These are phyloP conservation scores for Phyllotis vaccarum DNA, from an alignment of 2,797 vertebrate genomes.

Conservation along the genomic window DNA sequence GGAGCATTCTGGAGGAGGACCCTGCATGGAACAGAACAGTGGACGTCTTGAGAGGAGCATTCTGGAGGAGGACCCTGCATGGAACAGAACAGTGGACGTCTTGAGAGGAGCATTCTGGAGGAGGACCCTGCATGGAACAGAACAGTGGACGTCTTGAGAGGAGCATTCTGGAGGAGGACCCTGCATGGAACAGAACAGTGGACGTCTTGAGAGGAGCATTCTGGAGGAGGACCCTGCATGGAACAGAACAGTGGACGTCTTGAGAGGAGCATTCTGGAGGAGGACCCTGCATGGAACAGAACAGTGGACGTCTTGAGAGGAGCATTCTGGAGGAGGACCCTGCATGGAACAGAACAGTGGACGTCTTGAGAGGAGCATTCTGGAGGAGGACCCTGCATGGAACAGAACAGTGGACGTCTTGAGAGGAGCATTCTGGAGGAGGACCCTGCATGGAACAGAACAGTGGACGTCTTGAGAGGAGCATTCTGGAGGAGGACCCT, in stretches of 20 bases:
- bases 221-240: no score
- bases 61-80: no score
- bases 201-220: neutral
- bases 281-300: no score
- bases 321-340: neutral
- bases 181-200: accelerated
- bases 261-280: neutral
- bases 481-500: neutral
- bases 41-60: neutral
- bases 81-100: no score
- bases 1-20: neutral
- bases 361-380: neutral
- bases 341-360: accelerated
- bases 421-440: neutral
- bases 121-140: no score
- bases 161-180: neutral
- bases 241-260: no score
- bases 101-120: neutral
- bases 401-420: no score
- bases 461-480: no score
- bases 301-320: no score
- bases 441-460: no score
- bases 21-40: accelerated
- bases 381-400: no score
- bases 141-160: no score